Base-by-base conservation (phyloP, 2,113 vertebrate genomes). In the Rafetus swinhoei region DNA sequence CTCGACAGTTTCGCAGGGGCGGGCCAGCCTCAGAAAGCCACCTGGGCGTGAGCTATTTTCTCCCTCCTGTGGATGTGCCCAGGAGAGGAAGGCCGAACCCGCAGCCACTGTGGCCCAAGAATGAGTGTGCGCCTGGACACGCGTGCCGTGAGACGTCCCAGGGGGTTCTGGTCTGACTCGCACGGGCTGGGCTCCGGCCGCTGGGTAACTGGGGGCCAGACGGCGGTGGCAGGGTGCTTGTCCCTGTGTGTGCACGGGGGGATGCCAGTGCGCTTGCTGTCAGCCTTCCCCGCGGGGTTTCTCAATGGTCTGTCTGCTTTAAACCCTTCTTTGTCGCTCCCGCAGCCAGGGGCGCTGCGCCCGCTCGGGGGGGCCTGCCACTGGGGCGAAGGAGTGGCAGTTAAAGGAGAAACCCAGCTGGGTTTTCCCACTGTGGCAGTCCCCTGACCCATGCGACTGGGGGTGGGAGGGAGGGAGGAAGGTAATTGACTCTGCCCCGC, bases 61-160 rank as follows among this genome's bases (percentile, higher is more conserved):
- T 76, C 85, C 56, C 87, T 74, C 87, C 87, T 12, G 9, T 0
- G 4, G 1, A 5, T 24, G 13, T 32, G 3, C 59, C 0, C 39
- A 54, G 55, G 0, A 0, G 3, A 52, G n/a, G 0, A 53, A 84
- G 29, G 59, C 74, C 81, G 57, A 62, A 79, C 0, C 0, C 74
- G 22, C 2, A 45, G 13, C 4, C n/a, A 21, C 39, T 77, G 10
- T 81, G 57, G 74, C n/a, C 50, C 15, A 1, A 29, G 56, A 74
- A 50, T 0, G 10, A 1, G 16, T 2, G 7, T 1, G 3, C 2
- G 74, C 7, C 1, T 2, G 22, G 27, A 6, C 24, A 29, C 4
- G 24, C 25, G 50, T 14, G n/a, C n/a, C n/a, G n/a, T 50, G 76
- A 25, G 53, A 50, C 15, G 15, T 79, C 2, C 15, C 27, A 16